These are phyloP conservation scores for Dinothrombium tinctorium DNA, from an alignment of 1,140 invertebrate genomes.

Conservation along the genomic window DNA sequence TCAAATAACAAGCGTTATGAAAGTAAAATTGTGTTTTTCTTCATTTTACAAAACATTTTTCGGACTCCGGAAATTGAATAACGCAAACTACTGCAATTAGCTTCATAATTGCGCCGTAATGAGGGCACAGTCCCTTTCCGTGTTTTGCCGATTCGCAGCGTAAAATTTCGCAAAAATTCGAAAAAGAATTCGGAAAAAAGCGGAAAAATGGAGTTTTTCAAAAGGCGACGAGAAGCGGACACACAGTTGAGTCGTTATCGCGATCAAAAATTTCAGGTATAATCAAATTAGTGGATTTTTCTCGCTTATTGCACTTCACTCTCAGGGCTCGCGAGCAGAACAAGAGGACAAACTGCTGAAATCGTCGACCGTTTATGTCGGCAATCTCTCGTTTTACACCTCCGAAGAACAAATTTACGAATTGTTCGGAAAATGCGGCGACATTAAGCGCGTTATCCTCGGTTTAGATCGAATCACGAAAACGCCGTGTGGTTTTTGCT, in stretches of 20 bases:
- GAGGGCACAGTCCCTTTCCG: no score
- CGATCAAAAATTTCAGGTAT: conserved; percentile 4
- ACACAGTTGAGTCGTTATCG: not conserved
- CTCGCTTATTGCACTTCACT: conserved; percentile 9
- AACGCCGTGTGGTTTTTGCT: conserved; percentile 98
- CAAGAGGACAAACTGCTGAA: conserved; percentile 54
- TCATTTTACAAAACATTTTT: no score
- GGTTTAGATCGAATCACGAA: conserved; percentile 93
- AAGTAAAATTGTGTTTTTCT: no score
- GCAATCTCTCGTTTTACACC: conserved; percentile 94
- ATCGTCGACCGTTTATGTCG: conserved; percentile 71
- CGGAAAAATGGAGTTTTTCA: conserved; percentile 3
- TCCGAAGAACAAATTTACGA: conserved; percentile 98
- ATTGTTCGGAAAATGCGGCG: conserved; percentile 82
- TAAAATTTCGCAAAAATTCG: no score
- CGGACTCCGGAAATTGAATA: no score
- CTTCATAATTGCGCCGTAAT: no score
- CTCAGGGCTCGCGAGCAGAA: conserved; percentile 66
- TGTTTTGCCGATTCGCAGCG: no score
- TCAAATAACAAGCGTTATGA: no score
- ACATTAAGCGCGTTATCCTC: conserved; percentile 89
- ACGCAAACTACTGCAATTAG: no score
- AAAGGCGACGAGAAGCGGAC: not conserved
- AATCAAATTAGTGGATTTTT: not conserved
- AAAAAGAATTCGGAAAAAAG: no score